Evolutionary conservation across 2,888 invertebrate species (phyloP), one percentile per base, ranked within the genome.

Genomic region (Synergus laeviventris): DNA sequence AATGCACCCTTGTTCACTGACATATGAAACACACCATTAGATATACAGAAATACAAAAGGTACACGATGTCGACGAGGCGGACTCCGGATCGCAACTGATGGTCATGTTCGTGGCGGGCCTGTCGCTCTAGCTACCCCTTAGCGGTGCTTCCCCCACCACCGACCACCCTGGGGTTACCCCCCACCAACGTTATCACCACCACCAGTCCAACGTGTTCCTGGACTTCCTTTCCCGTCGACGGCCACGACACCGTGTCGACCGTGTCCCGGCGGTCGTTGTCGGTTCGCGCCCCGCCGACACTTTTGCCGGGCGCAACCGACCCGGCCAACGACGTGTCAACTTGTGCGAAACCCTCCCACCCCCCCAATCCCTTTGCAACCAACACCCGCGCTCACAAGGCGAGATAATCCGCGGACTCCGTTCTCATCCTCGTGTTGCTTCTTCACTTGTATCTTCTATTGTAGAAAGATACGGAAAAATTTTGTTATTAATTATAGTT

Each of bases 281-380:
- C 84, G 86, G 87, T 87, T 86, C 87, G 85, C 87, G 84, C 87
- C 85, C 83, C 82, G 83, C 86, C 85, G 86, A 87, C 88, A 87
- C 87, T 87, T 88, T 87, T 88, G 83, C 85, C 83, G 83, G 82
- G 86, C 85, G 84, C 86, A 84, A 83, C 83, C 87, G 86, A 86
- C 87, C 86, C 82, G 84, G 86, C 84, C 86, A 88, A 88, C 88
- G 87, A 88, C 86, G 87, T 87, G 87, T 86, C 88, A 87, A 87
- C 87, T 84, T 81, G 84, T 83, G 81, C 87, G 74, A 77, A 83
- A 82, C 82, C 82, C 84, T 75, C 77, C 75, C 81, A 77, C 74
- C 76, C 76, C 73, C 73, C 75, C 79, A 77, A 78, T 61, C 75
- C 74, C 70, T 59, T 21, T 18, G 21, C 56, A 12, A 5, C 12